Percentiles rank a stretch among this genome's conserved stretches.
phyloP scores from a whole-genome alignment of 2,797 vertebrate genomes.

The Micrastur ruficollis region DNA sequence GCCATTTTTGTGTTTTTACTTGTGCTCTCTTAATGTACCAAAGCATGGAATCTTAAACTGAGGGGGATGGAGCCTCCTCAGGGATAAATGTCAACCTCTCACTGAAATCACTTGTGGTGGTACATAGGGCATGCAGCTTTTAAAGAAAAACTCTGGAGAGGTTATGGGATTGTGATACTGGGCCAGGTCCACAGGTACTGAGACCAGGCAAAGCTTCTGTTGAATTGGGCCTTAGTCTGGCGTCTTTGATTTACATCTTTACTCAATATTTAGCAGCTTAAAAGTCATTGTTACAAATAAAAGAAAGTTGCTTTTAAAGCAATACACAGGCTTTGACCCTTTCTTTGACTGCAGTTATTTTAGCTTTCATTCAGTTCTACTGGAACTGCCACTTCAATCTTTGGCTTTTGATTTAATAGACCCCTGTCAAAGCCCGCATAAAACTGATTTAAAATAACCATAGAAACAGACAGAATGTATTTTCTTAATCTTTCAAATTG shows the following conservation, averaged over 20 bases:
- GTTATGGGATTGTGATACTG: not conserved
- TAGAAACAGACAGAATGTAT: constrained; percentile 6
- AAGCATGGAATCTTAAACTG: not conserved
- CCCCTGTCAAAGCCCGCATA: not conserved
- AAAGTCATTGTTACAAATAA: not conserved
- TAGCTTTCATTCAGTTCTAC: not conserved
- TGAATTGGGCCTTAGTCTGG: not conserved
- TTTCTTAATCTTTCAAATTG: constrained; percentile 23
- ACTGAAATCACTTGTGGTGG: not conserved
- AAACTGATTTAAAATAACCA: constrained; percentile 29
- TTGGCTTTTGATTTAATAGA: constrained; percentile 39
- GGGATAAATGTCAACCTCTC: not conserved
- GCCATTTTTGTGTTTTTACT: not conserved
- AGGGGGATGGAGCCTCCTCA: not conserved
- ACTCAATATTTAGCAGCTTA: not conserved
- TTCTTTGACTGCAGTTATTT: not conserved
- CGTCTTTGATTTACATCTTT: not conserved
- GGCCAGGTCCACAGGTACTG: not conserved
- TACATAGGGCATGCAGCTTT: accelerated
- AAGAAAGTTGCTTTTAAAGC: not conserved
- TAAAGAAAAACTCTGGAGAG: not conserved
- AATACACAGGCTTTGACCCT: not conserved
- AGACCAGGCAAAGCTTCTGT: not conserved
- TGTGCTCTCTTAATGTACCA: accelerated
- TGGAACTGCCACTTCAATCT: not conserved